Percentiles rank a stretch among this genome's conserved stretches.
These are phyloP conservation scores for Philereme transversata DNA, from an alignment of 2,888 invertebrate genomes.

Conservation along the genomic window DNA sequence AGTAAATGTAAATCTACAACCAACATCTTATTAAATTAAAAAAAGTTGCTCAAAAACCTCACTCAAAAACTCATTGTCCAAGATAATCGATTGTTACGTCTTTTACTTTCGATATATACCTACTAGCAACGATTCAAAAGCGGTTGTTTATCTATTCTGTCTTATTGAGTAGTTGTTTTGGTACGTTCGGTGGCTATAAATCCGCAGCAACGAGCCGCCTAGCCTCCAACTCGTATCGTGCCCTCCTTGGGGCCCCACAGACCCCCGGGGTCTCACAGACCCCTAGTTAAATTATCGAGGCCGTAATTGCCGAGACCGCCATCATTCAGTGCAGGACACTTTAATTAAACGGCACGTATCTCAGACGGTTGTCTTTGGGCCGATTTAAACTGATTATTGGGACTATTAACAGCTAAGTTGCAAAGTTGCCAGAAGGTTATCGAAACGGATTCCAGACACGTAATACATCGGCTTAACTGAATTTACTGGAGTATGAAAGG, in stretches of 20 bases:
- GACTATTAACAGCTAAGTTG: conserved; percentile 26
- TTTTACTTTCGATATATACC: no score
- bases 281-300: conserved; percentile 39
- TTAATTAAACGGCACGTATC: conserved; percentile 40
- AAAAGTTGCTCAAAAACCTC: no score
- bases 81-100: no score
- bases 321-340: conserved; percentile 38
- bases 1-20: no score
- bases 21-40: no score
- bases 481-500: background rate
- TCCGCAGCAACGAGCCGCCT: conserved; percentile 22
- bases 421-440: conserved; percentile 6
- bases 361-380: conserved; percentile 29
- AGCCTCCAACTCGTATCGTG: conserved; percentile 29
- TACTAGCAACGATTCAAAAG: background rate
- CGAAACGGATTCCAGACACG: background rate
- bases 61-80: no score
- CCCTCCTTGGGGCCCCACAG: conserved; percentile 3
- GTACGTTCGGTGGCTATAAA: conserved; percentile 13
- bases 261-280: conserved; percentile 25
- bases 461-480: background rate
- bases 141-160: background rate
- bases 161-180: background rate
- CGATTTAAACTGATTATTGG: conserved; percentile 36
- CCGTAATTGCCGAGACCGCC: conserved; percentile 37